A percentile compares a stretch with the other conserved stretches of the same genome.
These are phyloP conservation scores for Drosophila paramelanica DNA, from an alignment of 2,888 invertebrate species.

Conservation along the genomic window DNA sequence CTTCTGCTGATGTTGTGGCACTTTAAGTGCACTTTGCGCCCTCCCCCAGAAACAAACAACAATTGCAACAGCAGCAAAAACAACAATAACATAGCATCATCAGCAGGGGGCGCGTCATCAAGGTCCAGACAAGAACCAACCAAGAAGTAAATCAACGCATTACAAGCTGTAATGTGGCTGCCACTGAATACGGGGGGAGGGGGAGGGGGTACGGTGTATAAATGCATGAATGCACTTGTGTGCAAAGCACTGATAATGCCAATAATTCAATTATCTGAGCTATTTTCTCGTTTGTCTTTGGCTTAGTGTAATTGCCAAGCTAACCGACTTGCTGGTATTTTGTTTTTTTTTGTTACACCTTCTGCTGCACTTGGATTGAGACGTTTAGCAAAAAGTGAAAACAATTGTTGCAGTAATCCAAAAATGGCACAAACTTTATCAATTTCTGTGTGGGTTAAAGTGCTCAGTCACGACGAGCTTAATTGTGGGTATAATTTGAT, in stretches of 20 bases:
- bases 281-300: constrained; percentile 38
- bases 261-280: constrained; percentile 74
- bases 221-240: constrained; percentile 21
- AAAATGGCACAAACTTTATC: constrained; percentile 7
- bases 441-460: constrained; percentile 10
- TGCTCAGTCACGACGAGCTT: constrained; percentile 49
- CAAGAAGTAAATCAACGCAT: constrained; percentile 69
- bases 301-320: constrained; percentile 62
- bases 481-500: constrained; percentile 73
- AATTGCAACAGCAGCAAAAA: constrained; percentile 40
- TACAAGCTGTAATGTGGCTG: constrained; percentile 63
- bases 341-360: constrained; percentile 22
- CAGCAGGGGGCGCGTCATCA: constrained; percentile 9
- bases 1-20: constrained; percentile 45
- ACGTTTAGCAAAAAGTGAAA: constrained; percentile 57
- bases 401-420: constrained; percentile 47
- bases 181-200: constrained; percentile 12
- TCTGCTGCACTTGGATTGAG: constrained; percentile 44
- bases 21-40: constrained; percentile 70
- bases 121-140: constrained; percentile 14
- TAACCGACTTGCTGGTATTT: constrained; percentile 53
- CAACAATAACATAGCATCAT: constrained; percentile 18
- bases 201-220: not conserved
- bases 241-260: constrained; percentile 66
- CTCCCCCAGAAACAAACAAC: constrained; percentile 46